Base-by-base conservation (phyloP, 2,888 invertebrate genomes). In the Sussaba pulchella region DNA sequence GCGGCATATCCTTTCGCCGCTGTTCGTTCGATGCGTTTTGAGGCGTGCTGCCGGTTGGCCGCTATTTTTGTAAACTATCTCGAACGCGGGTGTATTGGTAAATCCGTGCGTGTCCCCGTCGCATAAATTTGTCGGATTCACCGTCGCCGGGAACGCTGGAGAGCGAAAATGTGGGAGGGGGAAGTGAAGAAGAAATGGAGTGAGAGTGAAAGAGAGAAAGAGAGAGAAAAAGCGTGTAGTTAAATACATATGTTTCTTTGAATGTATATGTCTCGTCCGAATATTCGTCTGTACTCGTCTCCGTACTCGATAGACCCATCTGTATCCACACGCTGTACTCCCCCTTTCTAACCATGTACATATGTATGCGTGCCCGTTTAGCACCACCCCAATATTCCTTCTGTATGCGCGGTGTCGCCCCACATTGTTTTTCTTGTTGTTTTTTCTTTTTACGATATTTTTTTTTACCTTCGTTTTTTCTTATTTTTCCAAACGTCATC, bases 281-380 rank as follows among this genome's bases (percentile, higher is more conserved):
- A 77, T 76, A 72, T 67, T 54, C 47, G 69, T 74, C 52, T 71
- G 54, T 70, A 74, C 64, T 45, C 70, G 73, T 78, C 52, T 78
- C 66, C 82, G 74, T 75, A 71, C 71, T 78, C 74, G 75, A 78
- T 81, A 43, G 57, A 66, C 77, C 77, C 77, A 77, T 77, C 70
- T 57, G 73, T 77, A 69, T 81, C 70, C 69, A 72, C 75, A 76
- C 66, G 66, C 54, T 63, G 36, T 52, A 57, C n/a, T 66, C 57
- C 57, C 57, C 26, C 14, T 45, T 43, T 71, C 19, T 61, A 50
- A 63, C 31, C 39, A 64, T 76, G 54, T 72, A 82, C 43, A 82
- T 71, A 78, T 59, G 21, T 61, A 57, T 64, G 66, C 64, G 66
- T 76, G 67, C 69, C n/a, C 52, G 72, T 70, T 70, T 57, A 17